phyloP scores from a whole-genome alignment of 2,113 vertebrate species.

The Corvus moneduloides region DNA sequence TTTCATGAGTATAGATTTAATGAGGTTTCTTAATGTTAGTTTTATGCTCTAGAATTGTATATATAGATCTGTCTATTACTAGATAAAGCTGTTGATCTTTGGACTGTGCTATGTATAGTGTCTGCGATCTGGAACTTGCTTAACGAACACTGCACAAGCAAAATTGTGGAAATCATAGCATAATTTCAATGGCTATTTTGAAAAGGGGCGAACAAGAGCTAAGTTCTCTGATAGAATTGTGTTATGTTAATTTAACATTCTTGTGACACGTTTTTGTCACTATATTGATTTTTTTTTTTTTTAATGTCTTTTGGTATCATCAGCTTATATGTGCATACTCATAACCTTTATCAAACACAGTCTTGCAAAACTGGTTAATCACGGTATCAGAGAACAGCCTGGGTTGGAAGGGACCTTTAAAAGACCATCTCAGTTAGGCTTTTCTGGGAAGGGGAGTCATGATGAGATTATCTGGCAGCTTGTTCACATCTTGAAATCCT shows the following conservation, averaged over 20 bases:
- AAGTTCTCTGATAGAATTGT: background rate
- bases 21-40: slow-evolving; percentile 51
- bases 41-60: slow-evolving; percentile 49
- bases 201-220: background rate
- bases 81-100: slow-evolving; percentile 22
- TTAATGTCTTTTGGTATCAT: background rate
- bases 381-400: accelerated
- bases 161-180: background rate
- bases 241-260: background rate
- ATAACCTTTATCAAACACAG: background rate
- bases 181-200: background rate
- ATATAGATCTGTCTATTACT: slow-evolving; percentile 51
- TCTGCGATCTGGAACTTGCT: background rate
- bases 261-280: background rate
- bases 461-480: background rate
- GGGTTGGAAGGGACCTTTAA: background rate
- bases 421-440: background rate
- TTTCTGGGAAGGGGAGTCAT: background rate
- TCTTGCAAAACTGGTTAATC: background rate
- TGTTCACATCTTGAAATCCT: background rate
- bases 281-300: background rate
- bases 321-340: background rate
- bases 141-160: background rate
- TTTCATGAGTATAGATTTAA: background rate
- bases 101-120: slow-evolving; percentile 25